phyloP scores from a whole-genome alignment of 2,113 vertebrate species.

The Psophia crepitans region DNA sequence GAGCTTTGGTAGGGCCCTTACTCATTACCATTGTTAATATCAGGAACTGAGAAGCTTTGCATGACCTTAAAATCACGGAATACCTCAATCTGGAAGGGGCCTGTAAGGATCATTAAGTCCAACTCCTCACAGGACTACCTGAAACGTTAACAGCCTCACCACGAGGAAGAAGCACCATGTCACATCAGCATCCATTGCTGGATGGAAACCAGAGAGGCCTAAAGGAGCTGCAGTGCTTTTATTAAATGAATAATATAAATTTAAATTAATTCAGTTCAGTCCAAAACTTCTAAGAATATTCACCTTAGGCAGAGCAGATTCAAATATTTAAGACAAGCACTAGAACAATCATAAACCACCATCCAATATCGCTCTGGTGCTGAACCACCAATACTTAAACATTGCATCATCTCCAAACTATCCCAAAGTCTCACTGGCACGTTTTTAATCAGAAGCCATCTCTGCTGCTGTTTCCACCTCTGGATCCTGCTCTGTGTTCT shows the following conservation, averaged over 20 bases:
- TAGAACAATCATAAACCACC: neutral
- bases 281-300: neutral
- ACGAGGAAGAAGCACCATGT: neutral
- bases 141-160: neutral
- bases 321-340: neutral
- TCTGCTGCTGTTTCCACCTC: neutral
- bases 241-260: neutral
- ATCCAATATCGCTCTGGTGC: neutral
- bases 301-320: neutral
- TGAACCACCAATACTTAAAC: neutral
- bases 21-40: no score
- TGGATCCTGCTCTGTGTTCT: neutral
- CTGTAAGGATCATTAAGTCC: neutral
- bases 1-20: neutral
- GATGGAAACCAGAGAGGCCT: neutral
- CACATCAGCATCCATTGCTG: neutral
- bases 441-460: neutral
- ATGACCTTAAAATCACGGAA: neutral
- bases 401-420: neutral
- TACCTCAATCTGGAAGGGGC: neutral
- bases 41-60: neutral
- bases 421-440: neutral
- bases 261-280: neutral
- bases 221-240: neutral
- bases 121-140: neutral